Evolutionary conservation across 1,140 invertebrate genomes (phyloP).

Genomic region (Carposina sasakii): DNA sequence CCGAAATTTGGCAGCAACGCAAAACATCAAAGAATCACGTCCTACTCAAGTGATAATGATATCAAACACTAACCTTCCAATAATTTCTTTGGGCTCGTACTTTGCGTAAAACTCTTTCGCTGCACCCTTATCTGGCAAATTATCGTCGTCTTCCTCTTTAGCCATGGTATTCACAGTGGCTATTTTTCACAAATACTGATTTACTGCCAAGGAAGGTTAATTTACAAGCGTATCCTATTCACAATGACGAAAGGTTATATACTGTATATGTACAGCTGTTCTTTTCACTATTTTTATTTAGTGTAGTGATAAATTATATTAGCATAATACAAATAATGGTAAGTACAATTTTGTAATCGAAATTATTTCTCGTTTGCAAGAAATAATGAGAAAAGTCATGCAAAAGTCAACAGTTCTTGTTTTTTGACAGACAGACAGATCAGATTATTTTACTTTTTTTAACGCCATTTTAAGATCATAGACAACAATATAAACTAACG

Average conservation of each 20-base stretch:
- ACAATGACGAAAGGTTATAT: constrained; percentile 68
- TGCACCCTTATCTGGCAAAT: constrained; percentile 90
- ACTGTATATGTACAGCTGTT: constrained; percentile 35
- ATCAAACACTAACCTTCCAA: constrained; percentile 85
- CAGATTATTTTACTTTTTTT: no score
- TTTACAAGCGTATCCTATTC: constrained; percentile 31
- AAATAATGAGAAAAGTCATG: no score
- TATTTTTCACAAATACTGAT: constrained; percentile 35
- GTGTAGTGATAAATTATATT: no score
- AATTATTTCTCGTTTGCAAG: no score
- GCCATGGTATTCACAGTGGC: constrained; percentile 75
- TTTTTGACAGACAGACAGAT: no score
- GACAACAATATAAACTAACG: no score
- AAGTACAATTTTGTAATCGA: no score
- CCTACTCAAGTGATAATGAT: constrained; percentile 19
- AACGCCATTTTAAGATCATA: no score
- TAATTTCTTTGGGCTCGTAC: constrained; percentile 98
- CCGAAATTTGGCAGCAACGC: constrained; percentile 6
- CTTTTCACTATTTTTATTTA: no score
- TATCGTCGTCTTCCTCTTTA: constrained; percentile 86
- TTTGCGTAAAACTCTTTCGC: constrained; percentile 97
- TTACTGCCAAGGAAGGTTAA: no score
- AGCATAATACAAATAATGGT: no score
- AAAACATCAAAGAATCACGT: constrained; percentile 4
- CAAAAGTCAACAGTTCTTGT: no score